These are phyloP conservation scores for Acanthis flammea DNA, from an alignment of 2,797 vertebrate species.

Conservation along the genomic window DNA sequence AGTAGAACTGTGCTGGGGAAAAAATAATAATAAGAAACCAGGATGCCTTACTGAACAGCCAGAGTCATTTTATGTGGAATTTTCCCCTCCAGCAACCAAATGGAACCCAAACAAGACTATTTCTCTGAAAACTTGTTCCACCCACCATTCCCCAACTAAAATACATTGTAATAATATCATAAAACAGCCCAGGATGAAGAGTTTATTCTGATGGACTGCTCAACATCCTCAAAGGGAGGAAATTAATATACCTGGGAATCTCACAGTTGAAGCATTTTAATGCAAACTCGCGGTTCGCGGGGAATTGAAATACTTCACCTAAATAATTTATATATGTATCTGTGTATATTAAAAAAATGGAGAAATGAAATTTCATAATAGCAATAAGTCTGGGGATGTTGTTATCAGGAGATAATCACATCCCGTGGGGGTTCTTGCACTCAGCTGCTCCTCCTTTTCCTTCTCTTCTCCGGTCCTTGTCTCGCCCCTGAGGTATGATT, in stretches of 20 bases:
- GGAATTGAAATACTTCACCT: conserved; percentile 76
- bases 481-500: conserved; percentile 76
- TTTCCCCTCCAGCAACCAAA: conserved; percentile 76
- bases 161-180: conserved; percentile 76
- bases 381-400: conserved; percentile 73
- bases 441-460: conserved; percentile 73
- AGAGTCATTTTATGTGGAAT: conserved; percentile 71
- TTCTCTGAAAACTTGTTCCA: conserved; percentile 74
- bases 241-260: conserved; percentile 78
- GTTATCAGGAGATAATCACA: conserved; percentile 82
- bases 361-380: conserved; percentile 76
- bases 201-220: conserved; percentile 77
- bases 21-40: conserved; percentile 73
- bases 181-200: conserved; percentile 78
- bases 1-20: conserved; percentile 51
- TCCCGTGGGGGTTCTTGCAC: conserved; percentile 74
- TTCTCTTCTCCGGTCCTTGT: conserved; percentile 44
- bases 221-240: conserved; percentile 73
- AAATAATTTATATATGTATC: conserved; percentile 79
- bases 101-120: conserved; percentile 75
- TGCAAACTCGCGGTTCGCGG: conserved; percentile 70
- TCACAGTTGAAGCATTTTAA: conserved; percentile 81
- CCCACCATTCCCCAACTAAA: conserved; percentile 65
- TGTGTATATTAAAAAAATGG: conserved; percentile 69
- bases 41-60: conserved; percentile 69